phyloP scores from a whole-genome alignment of 2,888 invertebrate genomes.

The Lithophane socia region DNA sequence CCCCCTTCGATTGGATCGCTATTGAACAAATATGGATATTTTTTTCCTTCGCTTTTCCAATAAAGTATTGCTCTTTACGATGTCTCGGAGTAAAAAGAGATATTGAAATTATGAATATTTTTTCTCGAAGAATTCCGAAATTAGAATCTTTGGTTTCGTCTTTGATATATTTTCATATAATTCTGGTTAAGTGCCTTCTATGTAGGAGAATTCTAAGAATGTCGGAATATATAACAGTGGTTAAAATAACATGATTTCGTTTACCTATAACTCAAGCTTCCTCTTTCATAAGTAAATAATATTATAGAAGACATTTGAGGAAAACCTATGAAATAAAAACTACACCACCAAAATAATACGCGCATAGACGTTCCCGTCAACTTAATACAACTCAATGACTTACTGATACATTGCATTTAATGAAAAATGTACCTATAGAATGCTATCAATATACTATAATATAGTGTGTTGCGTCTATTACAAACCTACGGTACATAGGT shows the following conservation, averaged over 20 bases:
- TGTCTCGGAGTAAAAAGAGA: conserved; percentile 54
- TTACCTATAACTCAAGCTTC: not conserved
- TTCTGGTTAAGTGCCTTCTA: conserved; percentile 45
- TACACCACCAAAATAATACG: no score
- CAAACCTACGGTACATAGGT: no score
- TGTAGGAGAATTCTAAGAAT: conserved; percentile 20
- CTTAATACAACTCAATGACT: no score
- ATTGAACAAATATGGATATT: conserved; percentile 65
- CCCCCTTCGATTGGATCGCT: conserved; percentile 59
- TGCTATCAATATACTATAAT: not conserved
- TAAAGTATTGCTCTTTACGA: conserved; percentile 61
- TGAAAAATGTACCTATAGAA: not conserved
- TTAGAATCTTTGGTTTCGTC: conserved; percentile 54
- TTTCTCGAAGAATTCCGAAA: conserved; percentile 58
- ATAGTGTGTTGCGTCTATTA: no score
- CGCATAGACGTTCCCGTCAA: not conserved
- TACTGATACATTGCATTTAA: no score
- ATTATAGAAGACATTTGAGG: not conserved
- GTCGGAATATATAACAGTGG: conserved; percentile 9
- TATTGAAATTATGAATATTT: conserved; percentile 63
- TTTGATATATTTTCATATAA: conserved; percentile 57
- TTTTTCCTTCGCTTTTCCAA: conserved; percentile 52
- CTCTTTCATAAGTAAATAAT: not conserved
- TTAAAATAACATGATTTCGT: conserved; percentile 18
- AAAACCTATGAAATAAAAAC: not conserved